Evolutionary conservation across 1,140 invertebrate species (phyloP), one percentile per base, ranked within the genome.

Genomic region (Asbolus verrucosus): DNA sequence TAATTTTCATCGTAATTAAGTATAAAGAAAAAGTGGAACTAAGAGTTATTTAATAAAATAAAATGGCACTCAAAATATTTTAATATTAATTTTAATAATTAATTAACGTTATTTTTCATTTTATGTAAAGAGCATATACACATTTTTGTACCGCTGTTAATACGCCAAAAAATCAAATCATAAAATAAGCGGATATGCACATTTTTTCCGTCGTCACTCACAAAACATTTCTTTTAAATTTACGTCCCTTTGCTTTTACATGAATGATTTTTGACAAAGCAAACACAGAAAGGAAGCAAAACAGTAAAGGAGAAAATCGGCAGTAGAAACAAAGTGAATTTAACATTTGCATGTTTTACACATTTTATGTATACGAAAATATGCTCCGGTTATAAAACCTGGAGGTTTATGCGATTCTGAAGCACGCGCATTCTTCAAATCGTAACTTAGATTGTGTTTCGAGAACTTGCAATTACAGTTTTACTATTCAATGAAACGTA

Each of bases 401-500:
- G 16, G 9, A 39, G 66, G 46, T 68, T 68, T 68, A 68, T 59
- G 33, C 27, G 46, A 39, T 31, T 67, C 24, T 38, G 31, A 24
- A 39, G 66, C 21, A 46, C 41, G 31, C 39, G 39, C 31, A 36
- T 62, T 24, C 60, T 15, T 30, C 30, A 46, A 39, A 68, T 27
- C 36, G 33, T 38, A 61, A 68, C 39, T 67, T 67, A 27, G 66
- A 68, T 60, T 68, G 50, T 21, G 18, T 39, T 59, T 41, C 3
- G 19, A 54, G 36, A 24, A 68, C 30, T 61, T 68, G 50, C 66
- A 68, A 67, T 59, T 60, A 39, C 33, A 33, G 19, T 66, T 66
- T 61, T 68, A 68, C 66, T 60, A 60, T 68, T 68, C 66, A 68
- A 68, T 68, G 66, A 62, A 59, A 54, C 36, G 46, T 60, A 68